Conservation (phyloP, 2,113 vertebrate genomes). For the Hydrolagus affinis region DNA sequence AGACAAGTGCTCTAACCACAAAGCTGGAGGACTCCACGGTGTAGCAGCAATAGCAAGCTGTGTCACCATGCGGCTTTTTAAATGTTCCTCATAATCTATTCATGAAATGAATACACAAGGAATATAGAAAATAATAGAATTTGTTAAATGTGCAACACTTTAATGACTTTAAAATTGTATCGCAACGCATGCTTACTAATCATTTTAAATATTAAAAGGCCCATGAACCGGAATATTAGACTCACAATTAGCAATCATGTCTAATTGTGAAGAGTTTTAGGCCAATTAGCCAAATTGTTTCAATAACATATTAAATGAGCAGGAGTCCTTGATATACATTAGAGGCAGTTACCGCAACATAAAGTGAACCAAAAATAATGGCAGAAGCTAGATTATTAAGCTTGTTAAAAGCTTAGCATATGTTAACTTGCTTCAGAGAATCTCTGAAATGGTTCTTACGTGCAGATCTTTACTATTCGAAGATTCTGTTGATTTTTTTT, state of each 20-base stretch:
- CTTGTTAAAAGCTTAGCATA: not conserved
- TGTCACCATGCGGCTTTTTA: not conserved
- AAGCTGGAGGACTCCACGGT: not conserved
- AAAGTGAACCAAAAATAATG: not conserved
- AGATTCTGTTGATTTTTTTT: too few species aligned
- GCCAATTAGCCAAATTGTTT: not conserved
- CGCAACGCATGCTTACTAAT: not conserved
- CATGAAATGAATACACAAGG: not conserved
- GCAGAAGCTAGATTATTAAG: not conserved
- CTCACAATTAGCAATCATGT: not conserved
- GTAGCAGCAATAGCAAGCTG: not conserved
- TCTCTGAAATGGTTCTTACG: too few species aligned
- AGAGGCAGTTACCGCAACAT: not conserved
- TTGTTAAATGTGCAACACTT: not conserved
- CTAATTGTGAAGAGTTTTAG: conserved; percentile 7
- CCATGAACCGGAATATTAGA: not conserved
- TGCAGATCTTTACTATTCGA: too few species aligned
- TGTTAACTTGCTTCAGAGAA: too few species aligned
- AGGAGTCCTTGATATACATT: not conserved
- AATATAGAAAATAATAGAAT: not conserved
- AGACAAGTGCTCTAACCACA: too few species aligned
- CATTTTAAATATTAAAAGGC: not conserved
- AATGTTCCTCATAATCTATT: not conserved
- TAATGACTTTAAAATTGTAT: not conserved
- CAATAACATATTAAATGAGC: not conserved